Conservation (phyloP, 2,797 vertebrate genomes). For the Carduelis carduelis region DNA sequence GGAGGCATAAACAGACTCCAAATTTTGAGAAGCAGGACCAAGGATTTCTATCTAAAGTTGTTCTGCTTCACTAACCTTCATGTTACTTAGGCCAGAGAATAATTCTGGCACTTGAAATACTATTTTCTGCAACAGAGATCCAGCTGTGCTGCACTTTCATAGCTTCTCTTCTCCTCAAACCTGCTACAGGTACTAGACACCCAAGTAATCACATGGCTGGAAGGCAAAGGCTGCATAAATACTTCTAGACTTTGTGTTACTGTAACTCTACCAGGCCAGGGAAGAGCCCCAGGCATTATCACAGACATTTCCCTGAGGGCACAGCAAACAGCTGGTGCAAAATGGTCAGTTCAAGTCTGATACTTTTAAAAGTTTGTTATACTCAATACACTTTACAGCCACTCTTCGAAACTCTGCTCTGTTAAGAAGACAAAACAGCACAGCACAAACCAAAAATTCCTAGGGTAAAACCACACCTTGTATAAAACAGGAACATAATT, state of each 20-base stretch:
- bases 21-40: not conserved
- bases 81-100: not conserved
- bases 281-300: not conserved
- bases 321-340: not conserved
- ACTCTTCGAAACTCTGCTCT: not conserved
- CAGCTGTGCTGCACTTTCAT: not conserved
- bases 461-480: not conserved
- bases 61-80: not conserved
- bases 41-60: not conserved
- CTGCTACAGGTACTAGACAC: not conserved
- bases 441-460: not conserved
- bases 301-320: not conserved
- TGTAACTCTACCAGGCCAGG: not conserved
- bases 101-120: not conserved
- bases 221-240: not conserved
- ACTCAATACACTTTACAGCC: not conserved
- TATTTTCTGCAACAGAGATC: not conserved
- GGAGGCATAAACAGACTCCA: not conserved
- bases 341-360: not conserved
- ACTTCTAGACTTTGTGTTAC: not conserved
- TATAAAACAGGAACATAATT: not conserved
- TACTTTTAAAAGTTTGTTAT: not conserved
- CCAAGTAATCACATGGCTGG: not conserved
- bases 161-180: not conserved
- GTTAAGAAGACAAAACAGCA: not conserved